phyloP scores from a whole-genome alignment of 2,113 vertebrate species.

The Aythya baeri region DNA sequence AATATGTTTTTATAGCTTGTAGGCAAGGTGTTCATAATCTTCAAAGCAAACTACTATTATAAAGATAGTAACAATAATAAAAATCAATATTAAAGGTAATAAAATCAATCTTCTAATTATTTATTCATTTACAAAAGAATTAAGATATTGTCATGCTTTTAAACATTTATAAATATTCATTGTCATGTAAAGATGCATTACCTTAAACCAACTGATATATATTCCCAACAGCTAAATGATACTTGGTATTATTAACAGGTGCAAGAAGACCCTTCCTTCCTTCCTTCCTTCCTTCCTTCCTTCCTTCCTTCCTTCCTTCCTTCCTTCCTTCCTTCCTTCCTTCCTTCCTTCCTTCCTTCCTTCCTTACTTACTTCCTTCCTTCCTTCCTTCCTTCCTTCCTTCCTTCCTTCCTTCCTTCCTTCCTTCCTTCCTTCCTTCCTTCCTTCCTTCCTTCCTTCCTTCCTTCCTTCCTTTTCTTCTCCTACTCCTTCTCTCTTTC shows the following conservation, averaged over 20 bases:
- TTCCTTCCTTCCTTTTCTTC: too few relatives aligned
- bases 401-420: too few relatives aligned
- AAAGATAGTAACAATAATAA: not conserved
- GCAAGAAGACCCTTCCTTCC: fast-evolving
- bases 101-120: not conserved
- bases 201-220: not conserved
- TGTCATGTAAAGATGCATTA: not conserved
- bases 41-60: not conserved
- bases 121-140: not conserved
- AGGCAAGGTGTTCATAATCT: not conserved
- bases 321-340: too few relatives aligned
- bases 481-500: too few relatives aligned
- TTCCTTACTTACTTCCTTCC: too few relatives aligned
- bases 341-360: too few relatives aligned
- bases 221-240: not conserved
- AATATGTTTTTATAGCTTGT: not conserved
- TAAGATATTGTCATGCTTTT: not conserved
- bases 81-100: not conserved
- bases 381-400: too few relatives aligned
- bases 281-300: not conserved
- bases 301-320: too few relatives aligned
- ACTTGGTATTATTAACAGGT: not conserved
- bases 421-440: too few relatives aligned
- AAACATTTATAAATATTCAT: not conserved
- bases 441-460: too few relatives aligned